phyloP scores from a whole-genome alignment of 37 sponge, comb jelly and placozoan species.

The Cladorhizidae sp. region DNA sequence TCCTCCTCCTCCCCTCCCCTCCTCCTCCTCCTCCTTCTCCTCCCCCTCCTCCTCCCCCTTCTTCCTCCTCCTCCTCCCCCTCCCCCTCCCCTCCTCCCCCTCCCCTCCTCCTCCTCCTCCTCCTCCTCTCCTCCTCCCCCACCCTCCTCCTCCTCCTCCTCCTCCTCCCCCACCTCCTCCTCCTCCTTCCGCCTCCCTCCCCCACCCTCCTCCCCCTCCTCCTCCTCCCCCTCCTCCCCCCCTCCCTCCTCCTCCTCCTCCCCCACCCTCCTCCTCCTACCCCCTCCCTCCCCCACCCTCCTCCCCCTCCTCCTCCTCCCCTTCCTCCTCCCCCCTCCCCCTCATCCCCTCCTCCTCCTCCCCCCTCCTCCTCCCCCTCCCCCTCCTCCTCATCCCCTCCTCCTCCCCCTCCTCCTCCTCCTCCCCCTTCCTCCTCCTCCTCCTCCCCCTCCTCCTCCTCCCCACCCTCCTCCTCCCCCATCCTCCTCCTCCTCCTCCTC shows the following conservation, averaged over 20 bases:
- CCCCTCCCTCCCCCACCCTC: conserved; percentile 34
- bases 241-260: conserved; percentile 26
- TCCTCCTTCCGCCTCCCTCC: not conserved
- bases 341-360: conserved; percentile 12
- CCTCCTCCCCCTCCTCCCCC: conserved; percentile 18
- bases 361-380: conserved; percentile 10
- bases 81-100: conserved; percentile 37
- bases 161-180: conserved; percentile 4
- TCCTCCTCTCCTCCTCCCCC: conserved; percentile 27
- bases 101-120: conserved; percentile 40
- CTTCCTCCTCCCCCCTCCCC: conserved; percentile 35
- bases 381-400: conserved; percentile 1
- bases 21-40: not conserved
- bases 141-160: conserved; percentile 9
- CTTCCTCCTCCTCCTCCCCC: conserved; percentile 31
- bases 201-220: not conserved
- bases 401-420: not conserved
- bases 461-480: no score
- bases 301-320: conserved; percentile 41
- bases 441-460: conserved; percentile 28
- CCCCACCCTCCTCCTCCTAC: conserved; percentile 29
- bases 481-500: no score
- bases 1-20: not conserved
- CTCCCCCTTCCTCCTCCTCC: conserved; percentile 25
- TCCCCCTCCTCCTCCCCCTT: not conserved